Evolutionary conservation across 2,888 invertebrate species (phyloP), one percentile per base, ranked within the genome.

Genomic region (Apoda limacodes): DNA sequence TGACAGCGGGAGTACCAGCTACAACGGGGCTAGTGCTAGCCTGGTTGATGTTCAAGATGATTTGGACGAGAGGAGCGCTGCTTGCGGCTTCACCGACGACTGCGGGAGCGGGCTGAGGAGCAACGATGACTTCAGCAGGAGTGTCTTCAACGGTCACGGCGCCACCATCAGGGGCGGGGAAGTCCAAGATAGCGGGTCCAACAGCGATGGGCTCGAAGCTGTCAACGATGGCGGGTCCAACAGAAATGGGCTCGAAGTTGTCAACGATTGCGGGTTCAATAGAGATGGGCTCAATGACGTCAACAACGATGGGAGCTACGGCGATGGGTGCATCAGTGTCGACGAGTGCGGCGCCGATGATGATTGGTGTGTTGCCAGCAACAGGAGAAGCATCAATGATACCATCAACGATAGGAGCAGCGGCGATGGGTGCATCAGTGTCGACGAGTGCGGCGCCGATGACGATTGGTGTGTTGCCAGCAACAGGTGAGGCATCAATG

Each of bases 121-220:
- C n/a, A n/a, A n/a, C n/a, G n/a, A n/a, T n/a, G n/a, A n/a, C n/a
- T n/a, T n/a, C 7, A 17, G 27, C 33, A 34, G 35, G 17, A 13
- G 40, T 29, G 19, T 29, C 32, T 34, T 34, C 24, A 10, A 33
- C 32, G 9, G 10, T 22, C 4, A 30, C 26, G 20, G 30, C 34
- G 7, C 32, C 35, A 3, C 30, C 36, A 20, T 32, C 31, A 14
- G 30, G 11, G 17, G 40, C 25, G 13, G 15, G 14, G n/a, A n/a
- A n/a, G n/a, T 17, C 17, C 17, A 17, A 5, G 17, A 17, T 17
- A 7, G 7, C 17, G 5, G 17, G 17, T 5, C 17, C 7, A 7
- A 17, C 17, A 17, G 5, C 17, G 7, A 17, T 17, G 17, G 17
- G 17, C n/a, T n/a, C n/a, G 17, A 7, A 17, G 7, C 7, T 5